phyloP scores from a whole-genome alignment of 2,113 vertebrate genomes.

The Actinemys pallida region DNA sequence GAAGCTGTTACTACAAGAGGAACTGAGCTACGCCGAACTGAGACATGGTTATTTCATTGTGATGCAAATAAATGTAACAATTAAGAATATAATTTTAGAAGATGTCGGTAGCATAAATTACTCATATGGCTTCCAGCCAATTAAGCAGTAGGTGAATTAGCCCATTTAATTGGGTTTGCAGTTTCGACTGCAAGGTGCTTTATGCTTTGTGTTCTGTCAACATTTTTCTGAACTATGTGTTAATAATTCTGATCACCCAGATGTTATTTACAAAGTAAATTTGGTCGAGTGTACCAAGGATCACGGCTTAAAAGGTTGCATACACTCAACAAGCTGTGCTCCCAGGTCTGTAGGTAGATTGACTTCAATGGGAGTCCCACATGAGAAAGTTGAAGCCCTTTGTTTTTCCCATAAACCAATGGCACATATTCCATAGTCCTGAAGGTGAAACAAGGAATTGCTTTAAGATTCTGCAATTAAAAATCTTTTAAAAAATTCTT shows the following conservation, averaged over 20 bases:
- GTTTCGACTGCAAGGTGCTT: conserved; percentile 71
- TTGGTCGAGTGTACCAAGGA: conserved; percentile 36
- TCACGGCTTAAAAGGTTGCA: conserved; percentile 52
- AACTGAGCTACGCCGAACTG: neutral
- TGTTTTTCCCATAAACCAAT: conserved; percentile 50
- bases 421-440: conserved; percentile 58
- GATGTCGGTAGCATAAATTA: conserved; percentile 81
- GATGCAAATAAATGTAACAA: conserved; percentile 83
- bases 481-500: conserved; percentile 22
- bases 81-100: conserved; percentile 85
- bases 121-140: conserved; percentile 80
- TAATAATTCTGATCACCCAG: conserved; percentile 69
- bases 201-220: conserved; percentile 74
- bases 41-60: conserved; percentile 75
- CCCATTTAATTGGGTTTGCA: conserved; percentile 78
- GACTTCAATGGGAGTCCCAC: conserved; percentile 57
- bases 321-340: conserved; percentile 34
- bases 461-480: conserved; percentile 66
- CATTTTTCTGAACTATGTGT: conserved; percentile 62
- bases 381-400: conserved; percentile 26
- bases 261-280: conserved; percentile 68
- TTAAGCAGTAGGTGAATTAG: conserved; percentile 82
- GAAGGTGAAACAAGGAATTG: conserved; percentile 62
- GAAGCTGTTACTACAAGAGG: neutral
- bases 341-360: conserved; percentile 59